A percentile compares a stretch with the other conserved stretches of the same genome.
These are phyloP conservation scores for Xenopus tropicalis DNA, from an alignment of 2,113 vertebrate genomes.

Conservation along the genomic window DNA sequence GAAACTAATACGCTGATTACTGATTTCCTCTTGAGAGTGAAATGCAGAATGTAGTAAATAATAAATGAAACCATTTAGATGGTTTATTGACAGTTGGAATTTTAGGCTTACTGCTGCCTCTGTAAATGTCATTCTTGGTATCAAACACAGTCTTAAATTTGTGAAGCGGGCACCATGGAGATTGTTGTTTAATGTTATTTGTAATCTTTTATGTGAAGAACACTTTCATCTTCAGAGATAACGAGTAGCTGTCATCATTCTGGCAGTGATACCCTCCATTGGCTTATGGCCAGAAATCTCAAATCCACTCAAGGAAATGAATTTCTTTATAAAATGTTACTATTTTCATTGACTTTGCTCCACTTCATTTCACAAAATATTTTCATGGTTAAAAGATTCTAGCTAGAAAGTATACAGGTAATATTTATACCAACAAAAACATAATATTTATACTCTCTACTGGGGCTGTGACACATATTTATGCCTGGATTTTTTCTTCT, in stretches of 20 bases:
- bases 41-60: neutral
- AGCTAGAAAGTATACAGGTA: neutral
- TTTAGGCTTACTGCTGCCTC: neutral
- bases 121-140: conserved; percentile 19
- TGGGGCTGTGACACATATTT: too few relatives aligned
- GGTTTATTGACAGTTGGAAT: conserved; percentile 7
- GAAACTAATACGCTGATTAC: neutral
- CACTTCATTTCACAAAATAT: conserved; percentile 1
- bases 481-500: too few relatives aligned
- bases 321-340: conserved; percentile 13
- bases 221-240: conserved; percentile 45
- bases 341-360: conserved; percentile 28
- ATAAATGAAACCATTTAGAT: neutral
- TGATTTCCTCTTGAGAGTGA: neutral
- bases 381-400: neutral
- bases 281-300: conserved; percentile 30
- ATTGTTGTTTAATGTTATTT: conserved; percentile 45
- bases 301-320: conserved; percentile 33
- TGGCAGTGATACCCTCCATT: conserved; percentile 37
- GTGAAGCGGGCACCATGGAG: conserved; percentile 39
- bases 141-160: conserved; percentile 31
- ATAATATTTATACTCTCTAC: neutral
- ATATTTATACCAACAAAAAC: neutral
- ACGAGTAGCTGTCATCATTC: conserved; percentile 42
- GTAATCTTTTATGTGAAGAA: conserved; percentile 44